Base-by-base conservation (phyloP, 2,113 vertebrate genomes). In the Corythaeola cristata region DNA sequence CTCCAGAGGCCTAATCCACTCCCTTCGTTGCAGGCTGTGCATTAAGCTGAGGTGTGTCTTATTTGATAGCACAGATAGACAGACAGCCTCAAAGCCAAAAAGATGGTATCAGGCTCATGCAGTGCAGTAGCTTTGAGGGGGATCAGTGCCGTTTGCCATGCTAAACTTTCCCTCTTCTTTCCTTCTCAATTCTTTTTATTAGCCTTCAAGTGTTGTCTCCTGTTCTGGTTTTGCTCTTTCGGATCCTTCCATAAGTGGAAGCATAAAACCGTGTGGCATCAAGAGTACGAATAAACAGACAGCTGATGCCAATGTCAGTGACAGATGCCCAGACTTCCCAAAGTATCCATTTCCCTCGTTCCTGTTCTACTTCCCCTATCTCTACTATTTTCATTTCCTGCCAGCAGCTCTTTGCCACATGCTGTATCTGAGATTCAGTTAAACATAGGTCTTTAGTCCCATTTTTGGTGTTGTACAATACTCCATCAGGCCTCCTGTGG, bases 1-100 rank as follows among this genome's bases (percentile, higher is more conserved):
- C 92, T 97, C 69, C 74, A 86, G 91, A 92, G 89, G 47, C 83
- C 62, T 93, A 71, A 85, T 91, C 68, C 75, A 68, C 52, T 90
- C 76, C 64, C n/a, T 88, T 76, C 10, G 1, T 94, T 95, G 83
- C 83, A 76, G 26, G 33, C 78, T 94, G 84, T 90, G 79, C 84
- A 74, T 94, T 94, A 94, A 95, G 69, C 64, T 67, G 76, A 94
- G 74, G 49, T 66, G 5, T 20, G 73, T 93, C 75, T 90, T 96
- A 87, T 53, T 93, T 85, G 77, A 60, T 88, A 91, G 75, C 78
- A 52, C 14, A 74, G 50, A 58, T 47, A 94, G 76, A 71, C 53
- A 76, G 62, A 47, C 30, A 91, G 63, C 56, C 63, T 90, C 60
- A 80, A 68, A 93, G 60, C 32, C 23, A 71, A 85, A 85, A 39